phyloP scores from a whole-genome alignment of 1,140 invertebrate genomes.

The Microplitis mediator region DNA sequence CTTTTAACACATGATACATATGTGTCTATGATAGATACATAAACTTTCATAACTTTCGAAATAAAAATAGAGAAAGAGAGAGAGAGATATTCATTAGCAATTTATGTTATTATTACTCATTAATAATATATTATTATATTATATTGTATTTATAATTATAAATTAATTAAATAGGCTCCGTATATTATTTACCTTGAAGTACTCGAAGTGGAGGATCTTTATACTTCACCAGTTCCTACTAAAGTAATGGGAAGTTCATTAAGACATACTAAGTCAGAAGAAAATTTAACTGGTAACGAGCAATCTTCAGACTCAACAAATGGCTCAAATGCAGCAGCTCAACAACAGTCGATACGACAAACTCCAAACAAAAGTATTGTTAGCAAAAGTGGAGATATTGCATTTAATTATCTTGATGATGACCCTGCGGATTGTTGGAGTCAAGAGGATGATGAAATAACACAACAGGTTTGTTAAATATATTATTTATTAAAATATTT shows the following conservation, averaged over 20 bases:
- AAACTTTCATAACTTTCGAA: constrained; percentile 13
- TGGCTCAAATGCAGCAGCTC: constrained; percentile 42
- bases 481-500: neutral
- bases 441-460: constrained; percentile 94
- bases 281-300: constrained; percentile 74
- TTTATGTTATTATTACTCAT: neutral
- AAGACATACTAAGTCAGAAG: constrained; percentile 91
- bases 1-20: constrained; percentile 2
- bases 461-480: constrained; percentile 67
- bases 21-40: neutral
- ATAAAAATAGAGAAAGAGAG: neutral
- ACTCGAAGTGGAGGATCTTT: constrained; percentile 87
- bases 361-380: constrained; percentile 51
- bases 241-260: constrained; percentile 80
- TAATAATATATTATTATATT: neutral
- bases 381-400: constrained; percentile 47
- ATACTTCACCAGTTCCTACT: constrained; percentile 77
- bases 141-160: neutral
- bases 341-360: constrained; percentile 47
- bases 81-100: neutral
- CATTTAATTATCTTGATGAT: constrained; percentile 60
- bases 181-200: constrained; percentile 98
- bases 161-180: constrained; percentile 74
- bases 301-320: constrained; percentile 49
- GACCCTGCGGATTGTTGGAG: constrained; percentile 85